Percentiles rank a stretch among this genome's conserved stretches.
These are phyloP conservation scores for Noturus placidus DNA, from an alignment of 2,113 vertebrate genomes.

Conservation along the genomic window DNA sequence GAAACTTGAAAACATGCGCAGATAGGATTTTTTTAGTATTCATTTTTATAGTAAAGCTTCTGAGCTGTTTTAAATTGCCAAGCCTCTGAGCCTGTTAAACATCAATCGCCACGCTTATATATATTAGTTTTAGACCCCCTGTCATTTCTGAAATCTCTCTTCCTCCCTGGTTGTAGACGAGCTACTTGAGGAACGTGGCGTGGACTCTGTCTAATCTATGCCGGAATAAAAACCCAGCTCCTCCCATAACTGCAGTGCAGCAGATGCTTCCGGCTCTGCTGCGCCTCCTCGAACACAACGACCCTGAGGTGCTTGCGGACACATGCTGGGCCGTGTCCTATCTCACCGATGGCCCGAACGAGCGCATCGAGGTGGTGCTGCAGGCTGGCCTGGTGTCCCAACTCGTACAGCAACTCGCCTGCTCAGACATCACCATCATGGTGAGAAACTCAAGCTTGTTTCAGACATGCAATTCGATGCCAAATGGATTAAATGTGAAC, in stretches of 20 bases:
- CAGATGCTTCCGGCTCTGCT: conserved; percentile 83
- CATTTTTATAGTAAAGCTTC: background rate
- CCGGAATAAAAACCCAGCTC: conserved; percentile 88
- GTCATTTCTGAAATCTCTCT: background rate
- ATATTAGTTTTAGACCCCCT: background rate
- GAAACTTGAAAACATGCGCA: background rate
- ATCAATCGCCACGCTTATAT: too few relatives aligned
- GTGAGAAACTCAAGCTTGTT: conserved; percentile 63
- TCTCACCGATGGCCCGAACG: conserved; percentile 87
- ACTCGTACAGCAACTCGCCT: conserved; percentile 82
- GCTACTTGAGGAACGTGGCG: conserved; percentile 82
- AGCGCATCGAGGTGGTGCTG: conserved; percentile 90
- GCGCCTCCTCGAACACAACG: conserved; percentile 78
- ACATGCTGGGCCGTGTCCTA: conserved; percentile 91
- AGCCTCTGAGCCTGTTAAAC: background rate
- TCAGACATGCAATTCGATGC: background rate
- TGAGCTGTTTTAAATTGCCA: background rate
- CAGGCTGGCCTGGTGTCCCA: conserved; percentile 82
- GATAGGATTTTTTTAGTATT: background rate
- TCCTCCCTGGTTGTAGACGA: conserved; percentile 6
- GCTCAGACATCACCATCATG: conserved; percentile 81
- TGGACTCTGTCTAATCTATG: conserved; percentile 94
- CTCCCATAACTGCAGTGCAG: conserved; percentile 79
- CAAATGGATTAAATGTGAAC: background rate
- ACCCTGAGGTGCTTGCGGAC: conserved; percentile 83